A percentile compares a stretch with the other conserved stretches of the same genome.
Evolutionary conservation across 2,797 vertebrate genomes (phyloP).

Genomic region (Erpetoichthys calabaricus): DNA sequence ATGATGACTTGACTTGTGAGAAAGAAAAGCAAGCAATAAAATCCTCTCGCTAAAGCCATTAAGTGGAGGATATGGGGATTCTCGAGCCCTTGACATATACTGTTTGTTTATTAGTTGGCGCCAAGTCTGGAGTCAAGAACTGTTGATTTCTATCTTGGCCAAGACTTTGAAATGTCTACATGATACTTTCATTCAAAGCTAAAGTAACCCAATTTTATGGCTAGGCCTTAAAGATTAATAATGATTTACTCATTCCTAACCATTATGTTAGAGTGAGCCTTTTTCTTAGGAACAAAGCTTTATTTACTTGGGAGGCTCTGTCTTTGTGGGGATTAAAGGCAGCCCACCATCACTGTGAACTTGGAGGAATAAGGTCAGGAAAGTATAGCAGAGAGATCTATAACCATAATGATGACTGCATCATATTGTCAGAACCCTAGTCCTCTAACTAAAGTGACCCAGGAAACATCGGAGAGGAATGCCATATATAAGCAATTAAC

Average conservation of each 20-base stretch:
- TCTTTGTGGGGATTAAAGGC: constrained; percentile 73
- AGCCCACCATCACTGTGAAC: constrained; percentile 67
- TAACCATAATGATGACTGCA: constrained; percentile 35
- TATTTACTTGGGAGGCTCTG: constrained; percentile 69
- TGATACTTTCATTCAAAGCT: constrained; percentile 79
- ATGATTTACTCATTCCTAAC: constrained; percentile 82
- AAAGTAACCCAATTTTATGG: constrained; percentile 77
- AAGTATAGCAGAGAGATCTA: constrained; percentile 65
- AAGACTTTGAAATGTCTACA: constrained; percentile 66
- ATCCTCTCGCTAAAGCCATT: constrained; percentile 62
- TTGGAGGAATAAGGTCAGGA: constrained; percentile 70
- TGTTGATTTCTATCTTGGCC: constrained; percentile 74
- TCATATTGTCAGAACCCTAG: too few species aligned
- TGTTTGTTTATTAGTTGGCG: constrained; percentile 69
- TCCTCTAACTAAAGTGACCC: too few species aligned
- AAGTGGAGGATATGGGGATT: constrained; percentile 69
- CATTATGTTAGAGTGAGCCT: constrained; percentile 67
- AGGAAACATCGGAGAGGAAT: too few species aligned
- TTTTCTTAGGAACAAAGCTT: constrained; percentile 65
- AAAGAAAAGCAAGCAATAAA: constrained; percentile 47
- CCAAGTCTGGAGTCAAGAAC: constrained; percentile 62
- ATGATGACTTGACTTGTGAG: constrained; percentile 57
- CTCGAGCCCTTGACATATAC: constrained; percentile 66
- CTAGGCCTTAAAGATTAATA: constrained; percentile 73
- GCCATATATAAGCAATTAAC: too few species aligned